phyloP scores from a whole-genome alignment of 2,113 vertebrate genomes.

The Vulpes lagopus region DNA sequence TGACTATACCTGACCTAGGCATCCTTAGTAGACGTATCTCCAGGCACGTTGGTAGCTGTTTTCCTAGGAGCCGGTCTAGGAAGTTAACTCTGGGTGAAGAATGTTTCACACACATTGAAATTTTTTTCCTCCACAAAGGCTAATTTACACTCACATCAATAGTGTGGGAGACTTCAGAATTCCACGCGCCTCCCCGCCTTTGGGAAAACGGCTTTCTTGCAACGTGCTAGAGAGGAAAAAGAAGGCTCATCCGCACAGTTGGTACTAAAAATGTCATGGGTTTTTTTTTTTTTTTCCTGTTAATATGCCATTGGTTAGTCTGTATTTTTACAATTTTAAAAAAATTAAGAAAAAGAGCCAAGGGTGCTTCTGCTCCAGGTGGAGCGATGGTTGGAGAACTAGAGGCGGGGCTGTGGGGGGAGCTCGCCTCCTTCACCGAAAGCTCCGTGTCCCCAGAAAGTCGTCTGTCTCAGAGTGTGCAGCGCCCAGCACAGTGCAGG shows the following conservation, averaged over 20 bases:
- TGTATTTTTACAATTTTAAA: background rate
- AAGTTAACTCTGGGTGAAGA: background rate
- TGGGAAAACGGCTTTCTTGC: background rate
- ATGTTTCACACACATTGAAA: background rate
- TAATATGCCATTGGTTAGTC: background rate
- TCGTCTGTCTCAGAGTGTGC: background rate
- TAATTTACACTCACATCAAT: background rate
- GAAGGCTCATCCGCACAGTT: background rate
- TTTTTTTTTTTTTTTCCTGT: background rate
- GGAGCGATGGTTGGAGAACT: background rate
- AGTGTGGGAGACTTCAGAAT: background rate
- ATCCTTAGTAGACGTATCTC: background rate
- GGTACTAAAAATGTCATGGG: background rate
- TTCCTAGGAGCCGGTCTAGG: background rate
- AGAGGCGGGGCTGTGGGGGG: too few species aligned
- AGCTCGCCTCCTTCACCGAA: background rate
- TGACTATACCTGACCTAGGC: background rate
- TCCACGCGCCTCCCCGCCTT: background rate
- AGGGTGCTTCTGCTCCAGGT: slow-evolving; percentile 15
- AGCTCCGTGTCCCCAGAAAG: background rate
- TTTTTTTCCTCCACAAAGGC: background rate
- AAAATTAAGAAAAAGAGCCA: background rate
- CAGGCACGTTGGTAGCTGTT: background rate
- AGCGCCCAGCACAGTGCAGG: background rate
- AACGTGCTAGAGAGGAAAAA: background rate